These are phyloP conservation scores for Belonocnema kinseyi DNA, from an alignment of 1,140 invertebrate species.

Conservation along the genomic window DNA sequence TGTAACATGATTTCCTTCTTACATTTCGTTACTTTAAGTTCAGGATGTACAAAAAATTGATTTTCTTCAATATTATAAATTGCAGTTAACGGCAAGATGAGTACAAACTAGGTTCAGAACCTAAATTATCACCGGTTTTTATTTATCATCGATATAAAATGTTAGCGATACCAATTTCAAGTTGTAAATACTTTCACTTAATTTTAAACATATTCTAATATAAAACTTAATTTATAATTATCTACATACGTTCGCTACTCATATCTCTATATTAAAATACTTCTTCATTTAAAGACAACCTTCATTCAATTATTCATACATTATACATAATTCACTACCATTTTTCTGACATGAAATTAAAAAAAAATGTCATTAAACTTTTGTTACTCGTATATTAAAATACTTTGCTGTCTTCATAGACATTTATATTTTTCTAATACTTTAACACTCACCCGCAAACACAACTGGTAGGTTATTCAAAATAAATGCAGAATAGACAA, in stretches of 20 bases:
- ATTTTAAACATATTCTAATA: too few relatives aligned
- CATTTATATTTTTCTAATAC: slow-evolving; percentile 3
- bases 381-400: slow-evolving; percentile 7
- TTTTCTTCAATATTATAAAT: neutral
- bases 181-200: too few relatives aligned
- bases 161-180: too few relatives aligned
- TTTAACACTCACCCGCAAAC: slow-evolving; percentile 10
- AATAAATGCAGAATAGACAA: neutral
- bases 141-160: too few relatives aligned
- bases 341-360: neutral
- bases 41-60: neutral
- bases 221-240: too few relatives aligned
- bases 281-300: neutral
- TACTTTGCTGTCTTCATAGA: neutral
- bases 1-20: slow-evolving; percentile 1
- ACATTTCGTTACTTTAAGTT: slow-evolving; percentile 10
- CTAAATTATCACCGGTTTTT: too few relatives aligned
- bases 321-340: neutral
- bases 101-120: neutral
- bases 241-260: slow-evolving; percentile 1
- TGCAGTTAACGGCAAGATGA: slow-evolving; percentile 14
- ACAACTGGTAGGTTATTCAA: slow-evolving; percentile 10
- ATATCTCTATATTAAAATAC: slow-evolving; percentile 15
- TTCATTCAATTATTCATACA: neutral
- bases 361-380: neutral